Conservation (phyloP, 2,888 invertebrate genomes). For the Loripinus fragilis region DNA sequence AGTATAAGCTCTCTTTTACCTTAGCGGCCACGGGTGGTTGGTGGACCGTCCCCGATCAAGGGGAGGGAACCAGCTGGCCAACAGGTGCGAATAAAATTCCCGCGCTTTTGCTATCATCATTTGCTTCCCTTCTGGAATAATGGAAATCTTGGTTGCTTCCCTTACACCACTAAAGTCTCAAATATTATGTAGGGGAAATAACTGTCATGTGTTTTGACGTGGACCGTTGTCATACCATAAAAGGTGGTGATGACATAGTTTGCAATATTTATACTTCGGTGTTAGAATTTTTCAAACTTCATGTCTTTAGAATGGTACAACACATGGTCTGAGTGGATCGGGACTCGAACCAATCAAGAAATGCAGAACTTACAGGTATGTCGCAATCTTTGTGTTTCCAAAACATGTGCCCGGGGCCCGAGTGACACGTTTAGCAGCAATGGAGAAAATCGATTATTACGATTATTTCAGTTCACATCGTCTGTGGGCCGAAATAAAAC, state of each 20-base stretch:
- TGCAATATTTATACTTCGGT: not conserved
- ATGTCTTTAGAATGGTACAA: not conserved
- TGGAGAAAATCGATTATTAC: too few species aligned
- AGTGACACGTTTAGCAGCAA: not conserved
- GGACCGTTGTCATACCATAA: constrained; percentile 10
- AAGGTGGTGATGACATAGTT: not conserved
- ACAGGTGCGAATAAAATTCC: too few species aligned
- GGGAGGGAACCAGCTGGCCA: too few species aligned
- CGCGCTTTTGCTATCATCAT: not conserved
- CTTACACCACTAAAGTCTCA: not conserved
- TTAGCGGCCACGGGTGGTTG: too few species aligned
- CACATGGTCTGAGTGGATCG: not conserved
- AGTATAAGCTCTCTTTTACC: too few species aligned
- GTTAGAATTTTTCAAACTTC: not conserved
- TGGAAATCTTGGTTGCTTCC: not conserved
- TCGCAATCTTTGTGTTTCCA: constrained; percentile 51
- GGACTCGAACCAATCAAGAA: not conserved
- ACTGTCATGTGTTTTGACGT: not conserved
- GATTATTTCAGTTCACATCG: too few species aligned
- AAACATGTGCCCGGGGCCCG: constrained; percentile 43
- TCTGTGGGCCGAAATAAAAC: too few species aligned
- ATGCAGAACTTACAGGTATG: constrained; percentile 24
- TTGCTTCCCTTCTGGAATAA: not conserved
- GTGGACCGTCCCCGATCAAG: too few species aligned
- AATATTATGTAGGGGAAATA: not conserved